Evolutionary conservation across 2,888 invertebrate genomes (phyloP), one percentile per base, ranked within the genome.

Genomic region (Dilophus febrilis): DNA sequence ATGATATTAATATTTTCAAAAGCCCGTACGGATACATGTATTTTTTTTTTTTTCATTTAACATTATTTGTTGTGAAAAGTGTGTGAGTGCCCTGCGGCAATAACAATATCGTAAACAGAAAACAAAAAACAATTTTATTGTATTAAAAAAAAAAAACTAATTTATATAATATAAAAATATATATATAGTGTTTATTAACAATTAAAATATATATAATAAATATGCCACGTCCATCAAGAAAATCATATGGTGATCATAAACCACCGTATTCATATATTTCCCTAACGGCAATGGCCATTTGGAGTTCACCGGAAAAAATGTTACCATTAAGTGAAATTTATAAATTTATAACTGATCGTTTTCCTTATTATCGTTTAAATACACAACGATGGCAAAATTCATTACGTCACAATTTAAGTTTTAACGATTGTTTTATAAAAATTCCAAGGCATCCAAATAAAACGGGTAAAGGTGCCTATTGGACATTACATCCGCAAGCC

Each of bases 191-290:
- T n/a, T n/a, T n/a, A n/a, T n/a, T n/a, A n/a, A n/a, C n/a, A n/a
- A n/a, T n/a, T n/a, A n/a, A n/a, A n/a, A n/a, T n/a, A n/a, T n/a
- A n/a, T n/a, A n/a, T n/a, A 18, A 35, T 27, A 14, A 40, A 42
- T 47, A 94, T 94, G 94, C 94, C 94, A 57, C 79, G 94, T 59
- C 94, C 94, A 51, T 87, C 92, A 54, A 78, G 92, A 52, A 92
- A 92, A 65, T 87, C 90, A 42, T 95, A 94, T 68, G 91, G 92
- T 58, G 94, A 94, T 63, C 92, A 95, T 65, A 98, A 98, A 66
- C 97, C 97, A 44, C 97, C 97, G 30, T 98, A 94, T 64, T 95
- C 95, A 35, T 98, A 98, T 67, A 98, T 98, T 58, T 92, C 95
- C 35, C 69, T 98, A 48, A 98, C 97, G 29, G 95, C 97, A 45